Evolutionary conservation across 2,113 vertebrate species (phyloP), one percentile per base, ranked within the genome.

Genomic region (Eulemur macaco): DNA sequence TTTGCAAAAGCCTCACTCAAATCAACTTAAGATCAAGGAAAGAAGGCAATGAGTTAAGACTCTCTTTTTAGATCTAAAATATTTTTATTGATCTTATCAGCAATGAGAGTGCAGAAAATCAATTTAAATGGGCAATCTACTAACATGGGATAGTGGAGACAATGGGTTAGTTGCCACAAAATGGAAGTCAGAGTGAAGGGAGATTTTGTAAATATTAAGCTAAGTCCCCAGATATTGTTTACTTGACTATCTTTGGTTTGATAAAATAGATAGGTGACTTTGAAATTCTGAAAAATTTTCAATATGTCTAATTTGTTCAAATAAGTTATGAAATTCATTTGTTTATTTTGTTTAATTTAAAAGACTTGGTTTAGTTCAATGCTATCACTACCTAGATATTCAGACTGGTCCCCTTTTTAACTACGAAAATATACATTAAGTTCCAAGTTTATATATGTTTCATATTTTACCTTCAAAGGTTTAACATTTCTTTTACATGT

Each of bases 231-330:
- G 47, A 54, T 89, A 78, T 15, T 10, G 15, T 80, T 93, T 84
- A 50, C n/a, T 58, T 76, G 23, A 94, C 47, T 81, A 34, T 97
- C 96, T 97, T 97, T 97, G 95, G 94, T 85, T 86, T 94, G 60
- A 95, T 85, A 87, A 80, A 81, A 87, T 50, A 90, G 4, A 69
- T n/a, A 17, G 37, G 45, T 94, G 37, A 91, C 14, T 73, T 63
- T 66, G 5, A 84, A 94, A 71, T 80, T 96, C 56, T 89, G 54
- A 90, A 96, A 91, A 74, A 4, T n/a, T n/a, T 76, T 89, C 64
- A 85, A 21, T 86, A 77, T 90, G 90, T 9, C 89, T 94, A 63
- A 88, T 95, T 81, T 50, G 31, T 89, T 93, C 50, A 84, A 91
- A 88, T 78, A 92, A 83, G 20, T 91, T 58, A 50, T 34, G 20